These are phyloP conservation scores for Euphonia xanthogaster DNA, from an alignment of 2,797 vertebrate genomes.

Conservation along the genomic window DNA sequence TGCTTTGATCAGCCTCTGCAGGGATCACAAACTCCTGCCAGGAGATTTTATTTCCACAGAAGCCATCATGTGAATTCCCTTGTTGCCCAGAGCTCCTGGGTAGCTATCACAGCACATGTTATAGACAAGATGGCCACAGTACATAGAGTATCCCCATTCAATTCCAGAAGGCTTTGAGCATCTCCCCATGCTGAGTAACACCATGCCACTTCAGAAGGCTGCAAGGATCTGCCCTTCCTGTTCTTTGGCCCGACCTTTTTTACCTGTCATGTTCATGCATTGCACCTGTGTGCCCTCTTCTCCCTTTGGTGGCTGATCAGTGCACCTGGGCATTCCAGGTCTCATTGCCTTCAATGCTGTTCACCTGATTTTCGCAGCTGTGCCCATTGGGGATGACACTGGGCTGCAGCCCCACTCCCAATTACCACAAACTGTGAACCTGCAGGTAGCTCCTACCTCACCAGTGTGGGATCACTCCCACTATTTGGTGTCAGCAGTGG, in stretches of 20 bases:
- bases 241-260: background rate
- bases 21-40: background rate
- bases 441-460: background rate
- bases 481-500: background rate
- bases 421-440: background rate
- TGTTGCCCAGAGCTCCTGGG: background rate
- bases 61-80: background rate
- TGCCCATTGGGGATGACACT: background rate
- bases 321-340: background rate
- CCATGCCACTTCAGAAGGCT: background rate
- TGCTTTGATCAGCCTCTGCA: background rate
- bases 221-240: background rate
- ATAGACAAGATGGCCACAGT: background rate
- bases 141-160: background rate
- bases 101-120: background rate
- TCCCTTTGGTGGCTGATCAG: background rate
- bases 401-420: background rate
- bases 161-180: background rate
- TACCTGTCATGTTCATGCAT: too few relatives aligned
- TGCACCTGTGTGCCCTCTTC: background rate
- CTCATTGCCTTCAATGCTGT: background rate
- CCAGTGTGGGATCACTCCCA: too few relatives aligned
- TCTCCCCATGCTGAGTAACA: background rate
- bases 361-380: background rate
- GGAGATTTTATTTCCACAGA: background rate